These are phyloP conservation scores for Cosmia pyralina DNA, from an alignment of 2,888 invertebrate species.

Conservation along the genomic window DNA sequence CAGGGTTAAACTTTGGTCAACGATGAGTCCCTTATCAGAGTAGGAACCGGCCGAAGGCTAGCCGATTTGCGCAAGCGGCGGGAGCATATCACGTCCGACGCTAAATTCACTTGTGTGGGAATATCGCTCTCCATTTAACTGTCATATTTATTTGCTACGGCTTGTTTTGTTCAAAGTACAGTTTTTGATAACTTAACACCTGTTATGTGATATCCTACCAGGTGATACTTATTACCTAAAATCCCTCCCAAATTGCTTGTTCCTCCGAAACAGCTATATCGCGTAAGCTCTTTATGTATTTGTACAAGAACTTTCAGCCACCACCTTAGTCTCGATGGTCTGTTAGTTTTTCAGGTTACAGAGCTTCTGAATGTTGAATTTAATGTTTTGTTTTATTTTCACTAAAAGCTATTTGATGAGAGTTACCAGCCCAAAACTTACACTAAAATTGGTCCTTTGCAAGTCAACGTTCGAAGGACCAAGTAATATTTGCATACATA, in stretches of 20 bases:
- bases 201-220: constrained; percentile 9
- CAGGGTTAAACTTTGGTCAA: constrained; percentile 84
- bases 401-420: neutral
- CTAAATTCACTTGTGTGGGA: constrained; percentile 83
- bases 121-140: constrained; percentile 72
- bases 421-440: neutral
- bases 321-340: too few species aligned
- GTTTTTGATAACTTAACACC: constrained; percentile 26
- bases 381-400: neutral
- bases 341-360: neutral
- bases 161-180: constrained; percentile 56
- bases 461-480: neutral
- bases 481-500: neutral
- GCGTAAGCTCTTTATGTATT: neutral
- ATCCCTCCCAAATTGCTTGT: neutral
- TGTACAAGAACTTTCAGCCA: neutral
- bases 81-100: constrained; percentile 83
- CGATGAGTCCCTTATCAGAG: constrained; percentile 82
- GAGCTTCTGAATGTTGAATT: neutral
- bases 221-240: neutral
- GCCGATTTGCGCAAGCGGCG: constrained; percentile 85
- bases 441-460: neutral
- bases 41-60: constrained; percentile 88
- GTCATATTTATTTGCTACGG: constrained; percentile 53
- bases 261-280: neutral